Evolutionary conservation across 2,888 invertebrate species (phyloP).

Genomic region (Sinodicranocentrus sp.): DNA sequence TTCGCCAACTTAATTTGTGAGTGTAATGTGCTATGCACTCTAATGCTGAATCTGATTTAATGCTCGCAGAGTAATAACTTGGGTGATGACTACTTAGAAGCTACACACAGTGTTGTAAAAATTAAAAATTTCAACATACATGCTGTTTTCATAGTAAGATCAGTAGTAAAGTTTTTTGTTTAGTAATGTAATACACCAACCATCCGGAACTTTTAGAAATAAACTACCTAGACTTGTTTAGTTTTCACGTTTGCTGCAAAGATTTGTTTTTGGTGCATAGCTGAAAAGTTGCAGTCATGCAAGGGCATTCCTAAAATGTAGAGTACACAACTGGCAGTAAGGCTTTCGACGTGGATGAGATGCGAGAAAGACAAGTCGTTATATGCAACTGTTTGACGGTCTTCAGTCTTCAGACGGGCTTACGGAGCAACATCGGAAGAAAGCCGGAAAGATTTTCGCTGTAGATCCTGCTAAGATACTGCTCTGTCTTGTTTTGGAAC

Average conservation of each 20-base stretch:
- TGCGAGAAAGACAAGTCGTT: conserved; percentile 10
- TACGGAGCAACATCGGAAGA: conserved; percentile 15
- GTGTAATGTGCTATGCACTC: too few relatives aligned
- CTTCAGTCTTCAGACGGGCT: neutral
- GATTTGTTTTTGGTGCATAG: neutral
- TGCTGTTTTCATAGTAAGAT: neutral
- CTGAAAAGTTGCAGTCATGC: conserved; percentile 1
- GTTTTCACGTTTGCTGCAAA: too few relatives aligned
- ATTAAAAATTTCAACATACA: too few relatives aligned
- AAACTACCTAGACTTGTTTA: too few relatives aligned
- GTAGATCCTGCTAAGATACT: conserved; percentile 41
- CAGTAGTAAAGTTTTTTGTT: neutral
- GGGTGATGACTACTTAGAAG: too few relatives aligned
- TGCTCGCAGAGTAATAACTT: too few relatives aligned
- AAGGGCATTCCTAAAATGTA: conserved; percentile 1
- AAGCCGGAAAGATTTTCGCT: conserved; percentile 51
- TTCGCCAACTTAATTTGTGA: too few relatives aligned
- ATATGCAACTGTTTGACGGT: conserved; percentile 9
- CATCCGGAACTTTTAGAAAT: too few relatives aligned
- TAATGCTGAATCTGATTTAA: too few relatives aligned
- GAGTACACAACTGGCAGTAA: neutral
- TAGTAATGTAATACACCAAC: neutral
- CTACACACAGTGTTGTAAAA: too few relatives aligned
- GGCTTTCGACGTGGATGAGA: neutral
- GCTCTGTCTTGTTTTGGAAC: conserved; percentile 1